A percentile compares a stretch with the other conserved stretches of the same genome.
Evolutionary conservation across 1,140 invertebrate species (phyloP).

Genomic region (Odontomachus brunneus): DNA sequence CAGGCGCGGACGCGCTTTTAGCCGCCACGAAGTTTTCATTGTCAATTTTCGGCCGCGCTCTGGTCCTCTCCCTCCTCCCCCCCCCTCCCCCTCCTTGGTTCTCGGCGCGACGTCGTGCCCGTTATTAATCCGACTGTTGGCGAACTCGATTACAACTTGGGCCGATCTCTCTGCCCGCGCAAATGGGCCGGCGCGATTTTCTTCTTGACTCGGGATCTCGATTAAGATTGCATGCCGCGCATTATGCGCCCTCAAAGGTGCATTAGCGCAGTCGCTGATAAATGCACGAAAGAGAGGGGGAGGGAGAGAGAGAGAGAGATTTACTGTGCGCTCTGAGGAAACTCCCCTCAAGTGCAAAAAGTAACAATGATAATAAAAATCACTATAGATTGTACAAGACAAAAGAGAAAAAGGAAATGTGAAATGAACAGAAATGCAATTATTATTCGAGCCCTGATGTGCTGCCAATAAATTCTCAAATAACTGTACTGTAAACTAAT

Average conservation of each 20-base stretch:
- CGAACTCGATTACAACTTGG: conserved; percentile 58
- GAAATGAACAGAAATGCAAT: too few relatives aligned
- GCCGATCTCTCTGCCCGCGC: background rate
- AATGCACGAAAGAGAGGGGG: background rate
- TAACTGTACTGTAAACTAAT: too few relatives aligned
- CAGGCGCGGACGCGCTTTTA: background rate
- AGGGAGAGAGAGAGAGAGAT: too few relatives aligned
- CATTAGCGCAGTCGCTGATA: conserved; percentile 37
- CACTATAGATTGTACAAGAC: too few relatives aligned
- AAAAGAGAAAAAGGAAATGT: too few relatives aligned
- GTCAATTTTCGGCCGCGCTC: conserved; percentile 29
- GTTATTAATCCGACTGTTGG: conserved; percentile 63
- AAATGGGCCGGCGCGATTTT: conserved; percentile 54
- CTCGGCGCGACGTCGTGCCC: background rate
- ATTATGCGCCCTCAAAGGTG: conserved; percentile 2
- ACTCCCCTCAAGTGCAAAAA: too few relatives aligned
- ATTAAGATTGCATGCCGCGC: conserved; percentile 31
- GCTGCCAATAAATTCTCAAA: too few relatives aligned
- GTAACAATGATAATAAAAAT: too few relatives aligned
- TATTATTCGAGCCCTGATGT: too few relatives aligned
- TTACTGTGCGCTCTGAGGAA: too few relatives aligned
- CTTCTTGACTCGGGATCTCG: conserved; percentile 3
- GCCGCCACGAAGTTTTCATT: conserved; percentile 36
- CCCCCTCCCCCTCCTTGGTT: background rate
- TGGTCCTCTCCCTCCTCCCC: background rate